Evolutionary conservation across 1,140 invertebrate genomes (phyloP), one percentile per base, ranked within the genome.

Genomic region (Paramacrobiotus metropolitanus): DNA sequence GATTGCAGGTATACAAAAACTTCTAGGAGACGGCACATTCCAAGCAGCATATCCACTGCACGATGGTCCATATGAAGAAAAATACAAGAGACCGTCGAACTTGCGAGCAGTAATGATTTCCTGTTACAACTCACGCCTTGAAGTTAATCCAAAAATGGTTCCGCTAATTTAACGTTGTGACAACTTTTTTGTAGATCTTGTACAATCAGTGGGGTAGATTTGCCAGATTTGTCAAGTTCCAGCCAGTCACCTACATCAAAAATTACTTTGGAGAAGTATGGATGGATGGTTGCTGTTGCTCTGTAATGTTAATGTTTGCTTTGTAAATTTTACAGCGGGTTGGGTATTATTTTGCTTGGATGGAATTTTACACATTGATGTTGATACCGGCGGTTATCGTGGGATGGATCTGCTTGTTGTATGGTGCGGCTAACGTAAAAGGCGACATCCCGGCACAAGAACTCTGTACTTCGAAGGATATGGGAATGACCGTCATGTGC

Each of bases 141-240:
- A 68, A 66, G 1, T 70, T 69, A 30, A 66, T 65, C 31, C 60
- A 65, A 20, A 71, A 72, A 60, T 62, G 59, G 1, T 63, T 70
- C 29, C 70, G 59, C 60, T 64, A 64, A 62, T 2, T 28, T 9
- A 44, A 44, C 18, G 55, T 45, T 2, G 44, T 30, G 30, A 31
- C 60, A 20, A 65, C 65, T 45, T 63, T 67, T 2, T 60, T 59
- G n/a, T 65, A 87, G 68, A 71, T 87, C 31, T 73, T 92, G 20
- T 90, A 87, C 69, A 73, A 86, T 29, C 84, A 92, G 71, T 95
- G 90, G 90, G 89, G 87, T 0, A 78, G 83, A 65, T 83, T 87
- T 28, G 77, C 77, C 1, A 85, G 84, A 69, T 87, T 86, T 81
- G 87, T 83, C 70, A 92, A 91, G 71, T 82, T 83, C 61, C 91